A percentile compares a stretch with the other conserved stretches of the same genome.
These are phyloP conservation scores for Dendrocopos noguchii DNA, from an alignment of 2,113 vertebrate genomes.

Conservation along the genomic window DNA sequence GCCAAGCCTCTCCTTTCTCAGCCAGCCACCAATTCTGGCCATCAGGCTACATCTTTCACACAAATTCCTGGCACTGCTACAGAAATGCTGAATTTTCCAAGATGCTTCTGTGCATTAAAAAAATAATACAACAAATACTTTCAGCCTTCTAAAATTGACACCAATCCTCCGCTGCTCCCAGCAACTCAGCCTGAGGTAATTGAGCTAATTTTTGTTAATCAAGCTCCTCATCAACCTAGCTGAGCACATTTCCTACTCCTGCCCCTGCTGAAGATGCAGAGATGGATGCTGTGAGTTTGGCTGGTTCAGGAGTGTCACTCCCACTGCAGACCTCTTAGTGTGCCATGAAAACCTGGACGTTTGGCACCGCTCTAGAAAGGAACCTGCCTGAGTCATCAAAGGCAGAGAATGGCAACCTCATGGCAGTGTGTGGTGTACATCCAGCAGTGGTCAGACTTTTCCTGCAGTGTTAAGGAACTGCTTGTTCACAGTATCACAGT, in stretches of 20 bases:
- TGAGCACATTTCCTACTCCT: not conserved
- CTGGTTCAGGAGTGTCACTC: not conserved
- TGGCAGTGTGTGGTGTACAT: not conserved
- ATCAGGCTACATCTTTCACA: conserved; percentile 48
- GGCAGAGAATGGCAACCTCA: not conserved
- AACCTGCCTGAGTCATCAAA: not conserved
- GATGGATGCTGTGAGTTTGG: not conserved
- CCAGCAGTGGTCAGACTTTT: not conserved
- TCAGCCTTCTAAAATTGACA: conserved; percentile 24
- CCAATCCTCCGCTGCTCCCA: not conserved
- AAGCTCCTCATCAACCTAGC: not conserved
- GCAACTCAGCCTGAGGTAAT: not conserved
- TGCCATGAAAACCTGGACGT: not conserved
- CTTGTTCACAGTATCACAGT: no score
- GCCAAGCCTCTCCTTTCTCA: conserved; percentile 50
- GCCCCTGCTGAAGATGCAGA: not conserved
- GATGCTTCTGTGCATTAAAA: not conserved
- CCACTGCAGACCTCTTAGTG: not conserved
- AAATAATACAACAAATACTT: conserved; percentile 6
- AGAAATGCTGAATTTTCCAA: conserved; percentile 33
- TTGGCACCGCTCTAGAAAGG: not conserved
- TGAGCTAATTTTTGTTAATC: not conserved
- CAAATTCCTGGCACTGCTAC: conserved; percentile 35
- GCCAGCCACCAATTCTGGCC: conserved; percentile 57
- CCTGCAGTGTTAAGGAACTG: not conserved